Conservation (phyloP, 1,140 invertebrate species). For the Caerostris extrusa region DNA sequence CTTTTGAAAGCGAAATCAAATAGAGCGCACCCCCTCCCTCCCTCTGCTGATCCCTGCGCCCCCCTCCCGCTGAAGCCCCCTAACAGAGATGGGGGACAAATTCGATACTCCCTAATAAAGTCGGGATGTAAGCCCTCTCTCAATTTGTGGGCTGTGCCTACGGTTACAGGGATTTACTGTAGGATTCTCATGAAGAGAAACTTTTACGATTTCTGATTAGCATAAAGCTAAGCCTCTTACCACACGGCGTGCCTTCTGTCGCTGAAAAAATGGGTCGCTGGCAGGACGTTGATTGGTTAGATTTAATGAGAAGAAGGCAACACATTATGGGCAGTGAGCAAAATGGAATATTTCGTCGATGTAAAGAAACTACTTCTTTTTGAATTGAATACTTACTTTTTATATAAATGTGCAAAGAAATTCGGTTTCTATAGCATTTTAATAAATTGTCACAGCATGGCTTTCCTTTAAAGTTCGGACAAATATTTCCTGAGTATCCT, state of each 20-base stretch:
- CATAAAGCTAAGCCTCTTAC: slow-evolving; percentile 18
- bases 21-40: neutral
- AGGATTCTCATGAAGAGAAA: slow-evolving; percentile 4
- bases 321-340: too few species aligned
- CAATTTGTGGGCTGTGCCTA: neutral
- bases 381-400: too few species aligned
- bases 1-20: neutral
- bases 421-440: too few species aligned
- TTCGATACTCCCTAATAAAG: slow-evolving; percentile 22
- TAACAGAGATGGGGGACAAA: neutral
- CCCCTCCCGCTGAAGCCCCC: neutral
- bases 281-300: too few species aligned
- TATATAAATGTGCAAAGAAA: too few species aligned
- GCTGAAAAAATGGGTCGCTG: neutral
- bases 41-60: neutral
- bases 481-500: too few species aligned
- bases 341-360: too few species aligned
- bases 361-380: too few species aligned
- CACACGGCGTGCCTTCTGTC: neutral
- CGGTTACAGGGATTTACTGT: slow-evolving; percentile 10
- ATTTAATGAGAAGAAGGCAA: too few species aligned
- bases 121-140: neutral
- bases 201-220: slow-evolving; percentile 42
- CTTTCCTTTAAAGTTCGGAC: too few species aligned
- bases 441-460: too few species aligned